phyloP scores from a whole-genome alignment of 2,888 invertebrate genomes.

The Nomada hirtipes region DNA sequence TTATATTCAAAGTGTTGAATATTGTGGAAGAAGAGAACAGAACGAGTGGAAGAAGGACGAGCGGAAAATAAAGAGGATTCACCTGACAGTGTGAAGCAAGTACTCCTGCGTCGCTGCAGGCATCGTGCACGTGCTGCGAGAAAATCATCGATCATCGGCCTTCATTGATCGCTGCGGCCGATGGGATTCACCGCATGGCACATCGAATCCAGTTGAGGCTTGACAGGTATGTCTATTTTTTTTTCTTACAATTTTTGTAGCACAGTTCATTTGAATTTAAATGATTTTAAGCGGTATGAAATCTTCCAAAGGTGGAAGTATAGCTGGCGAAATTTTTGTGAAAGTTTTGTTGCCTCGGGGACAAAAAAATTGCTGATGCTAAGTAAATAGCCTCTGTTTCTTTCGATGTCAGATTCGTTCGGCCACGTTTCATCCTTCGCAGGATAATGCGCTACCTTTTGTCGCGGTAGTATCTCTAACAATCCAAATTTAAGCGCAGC shows the following conservation, averaged over 20 bases:
- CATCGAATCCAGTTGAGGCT: slow-evolving; percentile 55
- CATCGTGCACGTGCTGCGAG: slow-evolving; percentile 44
- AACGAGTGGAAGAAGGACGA: neutral
- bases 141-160: slow-evolving; percentile 56
- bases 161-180: slow-evolving; percentile 25
- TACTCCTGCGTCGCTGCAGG: neutral
- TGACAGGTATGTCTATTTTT: slow-evolving; percentile 58
- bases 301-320: neutral
- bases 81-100: neutral
- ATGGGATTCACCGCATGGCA: slow-evolving; percentile 53
- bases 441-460: neutral
- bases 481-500: slow-evolving; percentile 37
- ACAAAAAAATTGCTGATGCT: neutral
- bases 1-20: slow-evolving; percentile 31
- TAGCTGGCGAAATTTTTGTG: neutral
- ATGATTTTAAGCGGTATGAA: too few relatives aligned
- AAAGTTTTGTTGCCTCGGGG: neutral
- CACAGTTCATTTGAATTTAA: neutral
- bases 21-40: slow-evolving; percentile 13
- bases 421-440: neutral
- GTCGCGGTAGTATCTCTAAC: neutral
- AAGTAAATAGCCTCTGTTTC: neutral
- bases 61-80: slow-evolving; percentile 8
- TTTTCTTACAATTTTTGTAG: too few relatives aligned
- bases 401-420: neutral